These are phyloP conservation scores for Philopedon plagiatum DNA, from an alignment of 2,888 invertebrate species.

Conservation along the genomic window DNA sequence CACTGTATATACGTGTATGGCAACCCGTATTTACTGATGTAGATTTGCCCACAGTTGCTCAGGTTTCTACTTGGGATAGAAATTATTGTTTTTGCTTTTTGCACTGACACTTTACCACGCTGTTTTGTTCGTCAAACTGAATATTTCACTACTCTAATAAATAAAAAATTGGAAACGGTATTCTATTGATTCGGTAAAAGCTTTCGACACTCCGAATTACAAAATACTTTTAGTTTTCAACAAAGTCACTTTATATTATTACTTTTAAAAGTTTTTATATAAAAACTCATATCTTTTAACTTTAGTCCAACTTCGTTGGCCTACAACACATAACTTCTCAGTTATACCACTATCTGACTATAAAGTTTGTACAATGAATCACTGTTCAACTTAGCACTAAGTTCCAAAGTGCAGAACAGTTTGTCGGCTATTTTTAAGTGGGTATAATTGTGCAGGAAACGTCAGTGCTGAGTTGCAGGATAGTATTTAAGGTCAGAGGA, in stretches of 20 bases:
- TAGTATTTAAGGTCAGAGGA: neutral
- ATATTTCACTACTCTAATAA: no score
- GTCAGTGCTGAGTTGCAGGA: neutral
- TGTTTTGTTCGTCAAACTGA: no score
- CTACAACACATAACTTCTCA: neutral
- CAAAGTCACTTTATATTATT: neutral
- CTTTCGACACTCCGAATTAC: neutral
- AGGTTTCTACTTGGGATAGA: no score
- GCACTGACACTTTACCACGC: no score
- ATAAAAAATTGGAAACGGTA: no score
- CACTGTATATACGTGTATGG: no score
- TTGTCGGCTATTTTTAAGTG: neutral
- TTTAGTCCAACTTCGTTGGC: neutral
- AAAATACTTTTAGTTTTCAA: no score
- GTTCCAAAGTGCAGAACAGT: neutral
- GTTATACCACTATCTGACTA: neutral
- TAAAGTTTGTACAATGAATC: neutral
- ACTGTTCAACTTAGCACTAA: neutral
- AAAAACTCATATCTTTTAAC: neutral
- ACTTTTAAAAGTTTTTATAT: neutral
- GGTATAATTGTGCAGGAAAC: neutral
- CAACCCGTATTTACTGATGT: no score
- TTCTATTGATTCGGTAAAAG: no score
- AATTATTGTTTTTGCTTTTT: no score
- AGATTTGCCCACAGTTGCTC: no score